These are phyloP conservation scores for Meandrusa payeni DNA, from an alignment of 2,888 invertebrate species.

Conservation along the genomic window DNA sequence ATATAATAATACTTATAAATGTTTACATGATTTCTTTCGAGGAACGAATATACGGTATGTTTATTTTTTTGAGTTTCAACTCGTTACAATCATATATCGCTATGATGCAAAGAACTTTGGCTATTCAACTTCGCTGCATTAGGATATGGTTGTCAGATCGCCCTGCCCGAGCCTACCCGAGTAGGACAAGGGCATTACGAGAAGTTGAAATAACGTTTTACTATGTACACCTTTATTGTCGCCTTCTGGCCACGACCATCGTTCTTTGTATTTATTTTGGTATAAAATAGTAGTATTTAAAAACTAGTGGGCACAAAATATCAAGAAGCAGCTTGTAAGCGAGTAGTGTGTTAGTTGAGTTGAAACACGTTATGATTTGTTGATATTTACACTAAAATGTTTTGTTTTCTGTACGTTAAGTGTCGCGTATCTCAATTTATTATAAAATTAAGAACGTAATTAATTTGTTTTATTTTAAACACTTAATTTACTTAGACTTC, in stretches of 20 bases:
- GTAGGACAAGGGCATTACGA: too few relatives aligned
- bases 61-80: conserved; percentile 10
- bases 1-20: conserved; percentile 6
- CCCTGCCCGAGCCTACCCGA: too few relatives aligned
- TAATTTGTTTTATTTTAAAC: conserved; percentile 24
- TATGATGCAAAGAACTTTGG: conserved; percentile 11
- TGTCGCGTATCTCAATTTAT: conserved; percentile 19
- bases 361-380: conserved; percentile 38
- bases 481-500: conserved; percentile 14
- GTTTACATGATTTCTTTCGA: conserved; percentile 13
- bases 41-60: conserved; percentile 15
- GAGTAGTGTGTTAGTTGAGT: conserved; percentile 44
- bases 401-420: conserved; percentile 15
- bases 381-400: conserved; percentile 32
- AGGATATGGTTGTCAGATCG: too few relatives aligned
- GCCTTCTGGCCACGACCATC: too few relatives aligned
- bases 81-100: too few relatives aligned
- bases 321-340: conserved; percentile 30
- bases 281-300: conserved; percentile 1
- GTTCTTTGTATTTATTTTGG: conserved; percentile 3
- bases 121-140: too few relatives aligned
- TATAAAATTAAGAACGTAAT: conserved; percentile 22
- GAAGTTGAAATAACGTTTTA: too few relatives aligned
- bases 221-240: too few relatives aligned
- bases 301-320: conserved; percentile 22